These are phyloP conservation scores for Chlorodrepanis virens DNA, from an alignment of 2,113 vertebrate species.

Conservation along the genomic window DNA sequence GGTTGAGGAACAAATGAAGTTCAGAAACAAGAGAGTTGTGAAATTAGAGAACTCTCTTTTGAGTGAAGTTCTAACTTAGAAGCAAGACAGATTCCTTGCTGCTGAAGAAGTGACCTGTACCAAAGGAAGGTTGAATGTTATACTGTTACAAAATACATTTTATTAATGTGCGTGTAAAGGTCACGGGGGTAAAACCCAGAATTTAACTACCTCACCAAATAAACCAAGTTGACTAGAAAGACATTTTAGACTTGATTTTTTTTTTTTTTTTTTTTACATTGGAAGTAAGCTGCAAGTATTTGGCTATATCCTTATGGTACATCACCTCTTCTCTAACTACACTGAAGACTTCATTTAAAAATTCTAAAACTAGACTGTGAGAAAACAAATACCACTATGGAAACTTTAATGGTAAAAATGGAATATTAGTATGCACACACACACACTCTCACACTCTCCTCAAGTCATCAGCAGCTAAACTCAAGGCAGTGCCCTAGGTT, in stretches of 20 bases:
- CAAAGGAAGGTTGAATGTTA: not conserved
- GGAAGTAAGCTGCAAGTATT: not conserved
- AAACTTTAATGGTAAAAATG: not conserved
- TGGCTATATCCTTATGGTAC: not conserved
- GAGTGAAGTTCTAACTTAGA: not conserved
- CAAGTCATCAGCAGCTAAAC: not conserved
- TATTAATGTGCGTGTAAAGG: conserved; percentile 6
- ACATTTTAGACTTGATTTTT: not conserved
- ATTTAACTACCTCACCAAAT: conserved; percentile 28
- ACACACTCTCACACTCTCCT: too few relatives aligned
- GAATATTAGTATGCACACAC: not conserved
- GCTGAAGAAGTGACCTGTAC: not conserved
- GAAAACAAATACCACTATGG: not conserved
- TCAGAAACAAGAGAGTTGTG: not conserved
- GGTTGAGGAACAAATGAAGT: not conserved
- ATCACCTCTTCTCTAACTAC: not conserved
- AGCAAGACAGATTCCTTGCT: not conserved
- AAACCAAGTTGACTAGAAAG: conserved; percentile 29
- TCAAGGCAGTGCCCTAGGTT: fast-evolving
- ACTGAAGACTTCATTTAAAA: not conserved
- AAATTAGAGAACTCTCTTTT: not conserved
- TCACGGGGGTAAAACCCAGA: not conserved
- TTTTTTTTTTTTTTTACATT: not conserved
- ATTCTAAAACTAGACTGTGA: not conserved
- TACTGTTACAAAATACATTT: not conserved